Base-by-base conservation (phyloP, 2,797 vertebrate genomes). In the Hemibagrus guttatus region DNA sequence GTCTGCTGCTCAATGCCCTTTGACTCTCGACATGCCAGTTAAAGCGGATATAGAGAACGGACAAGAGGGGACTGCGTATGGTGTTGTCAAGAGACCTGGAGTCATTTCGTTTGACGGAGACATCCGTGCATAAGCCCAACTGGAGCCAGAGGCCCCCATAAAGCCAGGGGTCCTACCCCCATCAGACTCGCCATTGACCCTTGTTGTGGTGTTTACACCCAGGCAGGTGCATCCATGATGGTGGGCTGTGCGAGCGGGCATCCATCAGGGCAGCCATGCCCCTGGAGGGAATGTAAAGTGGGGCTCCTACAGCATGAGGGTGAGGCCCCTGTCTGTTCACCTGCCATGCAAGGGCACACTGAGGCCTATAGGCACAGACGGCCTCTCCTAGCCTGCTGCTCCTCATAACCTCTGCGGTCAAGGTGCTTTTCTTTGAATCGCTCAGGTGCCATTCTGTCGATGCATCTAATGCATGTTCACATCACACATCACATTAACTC, bases 241-340 rank as follows among this genome's bases (percentile, higher is more conserved):
- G 87, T 31, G 80, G 87, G 87, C 71, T 84, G 88, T 74, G 9
- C 81, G 14, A 86, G 81, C 64, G 83, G 89, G 89, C 89, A 88
- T 87, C 90, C 86, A 42, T 89, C 88, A 88, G 87, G 90, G 88
- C 91, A 87, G 88, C 52, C 85, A 39, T 63, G 86, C 87, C 88
- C 87, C 86, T 87, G 49, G 85, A 88, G 74, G 89, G 88, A 91
- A 91, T 92, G 90, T 90, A 91, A 92, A 92, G 83, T 87, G 82
- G 88, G 86, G 79, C 86, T 89, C 61, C 81, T 88, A 85, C 89
- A 92, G 89, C 83, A 88, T 85, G 81, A 82, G 87, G 91, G 91
- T 92, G 90, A 92, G 91, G 89, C 89, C 84, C 89, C 87, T 92
- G 91, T 90, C 91, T 90, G 90, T 91, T 90, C 83, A 89, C 82